Conservation (phyloP, 1,140 invertebrate genomes). For the Scylla paramamosain region DNA sequence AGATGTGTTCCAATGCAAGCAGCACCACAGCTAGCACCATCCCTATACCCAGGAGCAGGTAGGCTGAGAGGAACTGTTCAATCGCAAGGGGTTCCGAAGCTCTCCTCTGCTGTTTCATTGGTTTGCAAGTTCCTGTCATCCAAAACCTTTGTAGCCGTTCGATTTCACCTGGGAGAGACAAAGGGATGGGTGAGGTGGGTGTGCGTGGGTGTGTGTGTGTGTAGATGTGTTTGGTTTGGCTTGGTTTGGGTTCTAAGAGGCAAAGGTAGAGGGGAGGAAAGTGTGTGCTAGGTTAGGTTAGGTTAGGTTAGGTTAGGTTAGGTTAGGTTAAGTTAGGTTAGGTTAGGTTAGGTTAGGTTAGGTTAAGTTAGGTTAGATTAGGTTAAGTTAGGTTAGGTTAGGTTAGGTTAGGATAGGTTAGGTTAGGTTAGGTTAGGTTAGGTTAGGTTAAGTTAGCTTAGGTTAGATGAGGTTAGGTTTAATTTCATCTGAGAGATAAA, state of each 20-base stretch:
- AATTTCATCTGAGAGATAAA: too few species aligned
- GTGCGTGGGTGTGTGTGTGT: background rate
- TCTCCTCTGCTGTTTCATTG: conserved; percentile 85
- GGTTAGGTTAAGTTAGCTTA: background rate
- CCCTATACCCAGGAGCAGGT: conserved; percentile 95
- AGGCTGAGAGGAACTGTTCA: conserved; percentile 98
- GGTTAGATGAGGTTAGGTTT: too few species aligned
- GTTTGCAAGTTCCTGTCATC: conserved; percentile 98
- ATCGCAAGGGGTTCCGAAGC: conserved; percentile 92
- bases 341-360: too few species aligned
- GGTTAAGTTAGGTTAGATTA: too few species aligned
- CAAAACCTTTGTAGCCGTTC: conserved; percentile 96
- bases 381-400: too few species aligned
- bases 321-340: too few species aligned
- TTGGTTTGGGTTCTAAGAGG: background rate
- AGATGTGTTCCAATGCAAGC: conserved; percentile 93
- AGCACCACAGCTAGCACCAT: conserved; percentile 92
- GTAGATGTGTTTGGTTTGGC: background rate
- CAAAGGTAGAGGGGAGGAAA: background rate
- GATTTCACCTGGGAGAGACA: conserved; percentile 86
- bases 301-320: background rate
- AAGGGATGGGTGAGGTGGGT: background rate
- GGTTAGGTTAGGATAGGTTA: too few species aligned
- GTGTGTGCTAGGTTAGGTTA: background rate
- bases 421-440: background rate